Percentiles rank a stretch among this genome's conserved stretches.
These are phyloP conservation scores for Tuta absoluta DNA, from an alignment of 2,888 invertebrate species.

Conservation along the genomic window DNA sequence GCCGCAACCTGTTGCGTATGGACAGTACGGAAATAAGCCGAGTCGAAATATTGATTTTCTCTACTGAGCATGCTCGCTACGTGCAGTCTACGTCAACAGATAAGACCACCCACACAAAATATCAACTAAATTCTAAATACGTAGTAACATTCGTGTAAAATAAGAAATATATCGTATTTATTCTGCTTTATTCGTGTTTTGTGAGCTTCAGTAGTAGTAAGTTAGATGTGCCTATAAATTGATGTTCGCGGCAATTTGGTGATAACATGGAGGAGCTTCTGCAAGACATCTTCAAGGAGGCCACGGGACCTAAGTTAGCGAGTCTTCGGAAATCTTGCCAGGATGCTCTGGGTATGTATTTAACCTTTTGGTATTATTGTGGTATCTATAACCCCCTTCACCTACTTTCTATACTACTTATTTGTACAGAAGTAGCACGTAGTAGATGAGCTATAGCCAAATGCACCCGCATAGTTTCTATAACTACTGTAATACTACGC, in stretches of 20 bases:
- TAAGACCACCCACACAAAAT: conserved; percentile 67
- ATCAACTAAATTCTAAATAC: conserved; percentile 22
- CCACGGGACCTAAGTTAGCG: conserved; percentile 88
- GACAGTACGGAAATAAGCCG: conserved; percentile 41
- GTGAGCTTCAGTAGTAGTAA: not conserved
- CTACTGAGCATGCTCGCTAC: conserved; percentile 68
- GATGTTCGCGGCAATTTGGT: not conserved
- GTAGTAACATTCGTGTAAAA: conserved; percentile 30
- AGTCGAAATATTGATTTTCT: conserved; percentile 68
- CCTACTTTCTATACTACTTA: too few relatives aligned
- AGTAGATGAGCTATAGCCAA: not conserved
- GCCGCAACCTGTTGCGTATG: conserved; percentile 64
- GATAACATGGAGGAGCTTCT: conserved; percentile 93
- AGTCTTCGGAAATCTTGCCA: conserved; percentile 90
- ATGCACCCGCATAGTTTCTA: not conserved
- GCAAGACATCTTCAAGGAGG: conserved; percentile 91
- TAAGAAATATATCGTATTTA: conserved; percentile 31
- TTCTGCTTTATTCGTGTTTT: conserved; percentile 9
- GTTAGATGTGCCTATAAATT: conserved; percentile 7
- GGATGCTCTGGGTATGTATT: conserved; percentile 89
- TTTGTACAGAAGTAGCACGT: not conserved
- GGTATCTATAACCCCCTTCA: too few relatives aligned
- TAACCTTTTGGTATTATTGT: not conserved
- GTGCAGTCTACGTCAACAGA: conserved; percentile 50
- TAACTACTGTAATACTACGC: too few relatives aligned